A percentile compares a stretch with the other conserved stretches of the same genome.
phyloP scores from a whole-genome alignment of 1,140 invertebrate species.

The Atta colombica region DNA sequence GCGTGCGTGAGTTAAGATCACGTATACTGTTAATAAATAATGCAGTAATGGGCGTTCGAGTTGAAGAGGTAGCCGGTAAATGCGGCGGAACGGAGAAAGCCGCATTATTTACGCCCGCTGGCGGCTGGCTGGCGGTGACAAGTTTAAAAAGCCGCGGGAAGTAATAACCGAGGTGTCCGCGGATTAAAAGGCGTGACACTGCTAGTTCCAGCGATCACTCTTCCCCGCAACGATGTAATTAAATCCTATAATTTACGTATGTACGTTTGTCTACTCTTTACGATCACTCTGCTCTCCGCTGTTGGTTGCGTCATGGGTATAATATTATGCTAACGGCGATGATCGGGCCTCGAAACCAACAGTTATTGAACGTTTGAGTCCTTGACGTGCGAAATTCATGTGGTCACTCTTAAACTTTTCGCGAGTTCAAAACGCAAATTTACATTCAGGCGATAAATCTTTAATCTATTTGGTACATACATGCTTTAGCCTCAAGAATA shows the following conservation, averaged over 20 bases:
- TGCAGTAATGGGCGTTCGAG: constrained; percentile 64
- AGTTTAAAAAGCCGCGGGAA: constrained; percentile 68
- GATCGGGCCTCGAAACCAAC: constrained; percentile 5
- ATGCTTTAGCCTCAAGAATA: constrained; percentile 12
- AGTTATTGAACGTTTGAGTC: constrained; percentile 29
- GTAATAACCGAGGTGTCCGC: constrained; percentile 71
- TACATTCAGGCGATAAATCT: too few species aligned
- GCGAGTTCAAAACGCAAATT: constrained; percentile 12
- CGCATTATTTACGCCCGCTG: constrained; percentile 71
- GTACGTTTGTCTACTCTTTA: constrained; percentile 64
- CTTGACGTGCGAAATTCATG: constrained; percentile 42
- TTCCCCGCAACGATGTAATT: constrained; percentile 69
- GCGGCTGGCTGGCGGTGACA: constrained; percentile 62
- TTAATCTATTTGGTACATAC: background rate
- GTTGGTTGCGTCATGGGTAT: constrained; percentile 35
- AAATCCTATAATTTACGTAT: constrained; percentile 58
- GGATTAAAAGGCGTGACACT: constrained; percentile 76
- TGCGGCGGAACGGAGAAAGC: constrained; percentile 69
- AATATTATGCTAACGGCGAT: constrained; percentile 52
- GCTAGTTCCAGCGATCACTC: constrained; percentile 73
- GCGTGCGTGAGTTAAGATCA: constrained; percentile 48
- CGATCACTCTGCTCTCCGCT: background rate
- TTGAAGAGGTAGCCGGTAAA: constrained; percentile 59
- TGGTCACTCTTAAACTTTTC: constrained; percentile 35
- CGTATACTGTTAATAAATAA: constrained; percentile 70